Base-by-base conservation (phyloP, 2,888 invertebrate genomes). In the Gastracanthus pulcherrimus region DNA sequence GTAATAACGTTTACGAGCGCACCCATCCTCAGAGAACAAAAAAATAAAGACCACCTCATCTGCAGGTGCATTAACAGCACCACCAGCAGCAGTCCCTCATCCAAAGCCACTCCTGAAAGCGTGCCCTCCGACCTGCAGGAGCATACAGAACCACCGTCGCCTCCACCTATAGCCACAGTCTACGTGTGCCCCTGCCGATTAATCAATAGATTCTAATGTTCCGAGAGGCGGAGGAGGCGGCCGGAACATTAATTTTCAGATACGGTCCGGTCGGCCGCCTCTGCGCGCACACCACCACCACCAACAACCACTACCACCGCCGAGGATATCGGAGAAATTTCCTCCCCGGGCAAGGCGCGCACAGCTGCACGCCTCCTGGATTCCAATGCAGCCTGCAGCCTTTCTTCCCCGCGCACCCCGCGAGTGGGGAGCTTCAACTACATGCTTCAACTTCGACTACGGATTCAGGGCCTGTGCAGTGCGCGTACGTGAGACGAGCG, bases 181-280 rank as follows among this genome's bases (percentile, higher is more conserved):
- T 41, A 77, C 70, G 77, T 70, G 70, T n/a, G n/a, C 45, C 45
- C 7, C 41, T 13, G 34, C 19, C 67, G 74, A 81, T 81, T 72
- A 76, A 81, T 76, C 81, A 64, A 76, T 76, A 71, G 64, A 76
- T 81, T 45, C 70, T 81, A 81, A 81, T 81, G 76, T 67, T 76
- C 34, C 72, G 48, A 4, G 41, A 11, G 58, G 58, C n/a, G n/a
- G n/a, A n/a, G n/a, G n/a, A n/a, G n/a, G n/a, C n/a, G n/a, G 16
- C 34, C 71, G 66, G 76, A 66, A 76, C 81, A 76, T 81, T 81
- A 76, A 76, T 81, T 81, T 81, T 72, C 81, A 76, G 71, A 81
- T 81, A 76, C 48, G 66, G 66, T 76, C 66, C 66, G 41, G 55
- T 38, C 29, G 5, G 58, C 60, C 51, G 16, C 58, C 36, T 38